Base-by-base conservation (phyloP, 2,797 vertebrate species). In the Sparidentex hasta region DNA sequence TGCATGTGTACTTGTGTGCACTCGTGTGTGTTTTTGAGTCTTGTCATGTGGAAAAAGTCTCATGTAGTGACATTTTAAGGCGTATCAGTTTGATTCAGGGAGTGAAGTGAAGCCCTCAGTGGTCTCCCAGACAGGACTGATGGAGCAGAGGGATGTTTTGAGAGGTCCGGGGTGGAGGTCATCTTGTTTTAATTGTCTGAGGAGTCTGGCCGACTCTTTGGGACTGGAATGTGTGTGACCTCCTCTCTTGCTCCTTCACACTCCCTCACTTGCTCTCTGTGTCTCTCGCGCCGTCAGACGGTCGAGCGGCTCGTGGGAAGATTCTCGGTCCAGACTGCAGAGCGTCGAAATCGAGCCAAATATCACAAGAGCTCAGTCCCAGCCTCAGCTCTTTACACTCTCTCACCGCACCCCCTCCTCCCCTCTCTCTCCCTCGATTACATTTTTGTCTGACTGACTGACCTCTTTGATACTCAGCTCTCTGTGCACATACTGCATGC, bases 171-270 rank as follows among this genome's bases (percentile, higher is more conserved):
- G 63, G 62, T 11, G 27, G 17, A 57, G 86, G 86, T 88, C 87
- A 82, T 90, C 90, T 82, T 81, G 80, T 79, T 89, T 89, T 92
- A 90, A 93, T 93, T 91, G 92, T 86, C 84, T 77, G 81, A 90
- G 84, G 84, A 93, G 91, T 92, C 90, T 92, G 91, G 87, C 87
- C 74, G 76, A 78, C 76, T 91, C 85, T 80, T 84, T 67, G 83
- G 84, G 86, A 68, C 92, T 89, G 92, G 93, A 94, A 94, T 93
- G 92, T 88, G 80, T 83, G 88, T 91, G 92, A 93, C 90, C 90
- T 91, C 85, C 83, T 82, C 82, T 83, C 78, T 62, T 52, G 59
- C 85, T 77, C 81, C 78, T 80, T 90, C 82, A 73, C 75, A 80
- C 88, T 89, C 88, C 84, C 88, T 68, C 48, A 23, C 76, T 81